Evolutionary conservation across 1,140 invertebrate species (phyloP).

Genomic region (Pollicipes pollicipes): DNA sequence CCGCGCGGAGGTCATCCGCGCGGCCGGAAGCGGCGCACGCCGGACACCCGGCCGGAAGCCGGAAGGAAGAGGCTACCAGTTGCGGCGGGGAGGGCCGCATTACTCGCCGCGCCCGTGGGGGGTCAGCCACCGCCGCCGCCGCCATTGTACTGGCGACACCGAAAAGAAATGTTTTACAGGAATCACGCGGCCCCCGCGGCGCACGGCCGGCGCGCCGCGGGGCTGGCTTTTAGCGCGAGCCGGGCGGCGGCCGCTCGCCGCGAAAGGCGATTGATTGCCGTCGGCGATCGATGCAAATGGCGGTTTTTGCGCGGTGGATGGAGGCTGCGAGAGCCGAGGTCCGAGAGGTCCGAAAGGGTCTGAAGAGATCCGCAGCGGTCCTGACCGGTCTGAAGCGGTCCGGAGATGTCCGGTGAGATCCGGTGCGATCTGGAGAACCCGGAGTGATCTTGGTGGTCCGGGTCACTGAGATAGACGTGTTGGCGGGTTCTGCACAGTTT

Average conservation of each 20-base stretch:
- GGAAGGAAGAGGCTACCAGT: slow-evolving; percentile 1
- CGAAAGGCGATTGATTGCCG: not conserved
- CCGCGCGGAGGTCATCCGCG: not conserved
- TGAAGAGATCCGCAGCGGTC: not conserved
- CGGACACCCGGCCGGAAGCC: not conserved
- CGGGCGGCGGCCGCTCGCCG: not conserved
- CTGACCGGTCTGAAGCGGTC: not conserved
- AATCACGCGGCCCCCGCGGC: not conserved
- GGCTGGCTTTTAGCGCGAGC: not conserved
- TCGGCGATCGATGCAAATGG: not conserved
- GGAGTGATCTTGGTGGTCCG: too few relatives aligned
- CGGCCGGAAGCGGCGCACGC: not conserved
- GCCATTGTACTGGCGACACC: not conserved
- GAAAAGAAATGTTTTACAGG: slow-evolving; percentile 2
- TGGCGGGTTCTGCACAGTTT: too few relatives aligned
- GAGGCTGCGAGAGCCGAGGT: not conserved
- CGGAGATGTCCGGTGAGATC: not conserved
- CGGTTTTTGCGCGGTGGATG: not conserved
- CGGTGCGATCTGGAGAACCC: too few relatives aligned
- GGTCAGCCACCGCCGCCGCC: too few relatives aligned
- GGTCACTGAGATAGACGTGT: not conserved
- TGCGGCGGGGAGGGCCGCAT: not conserved
- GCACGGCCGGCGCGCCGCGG: too few relatives aligned
- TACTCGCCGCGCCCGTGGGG: not conserved
- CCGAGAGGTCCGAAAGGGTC: too few relatives aligned